phyloP scores from a whole-genome alignment of 2,113 vertebrate genomes.

The Helogale parvula region DNA sequence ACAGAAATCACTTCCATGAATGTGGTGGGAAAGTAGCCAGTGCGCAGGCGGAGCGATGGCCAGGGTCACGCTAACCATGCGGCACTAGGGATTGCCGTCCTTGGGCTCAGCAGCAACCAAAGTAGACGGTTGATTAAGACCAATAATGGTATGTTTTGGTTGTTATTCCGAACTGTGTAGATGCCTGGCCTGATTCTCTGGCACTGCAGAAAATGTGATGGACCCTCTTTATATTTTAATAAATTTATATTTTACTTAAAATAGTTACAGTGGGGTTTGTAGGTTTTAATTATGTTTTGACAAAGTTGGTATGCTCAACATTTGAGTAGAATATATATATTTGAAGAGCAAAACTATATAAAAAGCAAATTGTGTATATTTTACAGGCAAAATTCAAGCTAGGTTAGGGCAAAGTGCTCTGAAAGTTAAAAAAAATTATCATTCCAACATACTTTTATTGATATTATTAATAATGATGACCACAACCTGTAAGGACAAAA shows the following conservation, averaged over 20 bases:
- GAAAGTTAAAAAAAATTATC: neutral
- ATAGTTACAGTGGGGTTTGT: neutral
- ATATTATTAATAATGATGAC: neutral
- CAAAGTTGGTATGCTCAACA: neutral
- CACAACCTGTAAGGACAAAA: neutral
- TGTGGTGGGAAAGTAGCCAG: neutral
- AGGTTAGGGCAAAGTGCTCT: neutral
- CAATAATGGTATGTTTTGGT: too few species aligned
- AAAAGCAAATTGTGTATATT: neutral
- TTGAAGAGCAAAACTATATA: neutral
- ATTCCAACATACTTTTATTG: neutral
- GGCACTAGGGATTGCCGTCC: neutral
- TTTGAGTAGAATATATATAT: neutral
- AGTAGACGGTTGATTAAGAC: neutral
- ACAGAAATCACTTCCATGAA: neutral
- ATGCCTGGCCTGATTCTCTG: neutral
- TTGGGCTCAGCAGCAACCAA: neutral
- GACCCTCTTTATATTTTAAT: neutral
- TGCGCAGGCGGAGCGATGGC: accelerated
- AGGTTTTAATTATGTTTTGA: neutral
- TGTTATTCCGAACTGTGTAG: neutral
- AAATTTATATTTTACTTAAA: neutral
- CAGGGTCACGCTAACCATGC: neutral
- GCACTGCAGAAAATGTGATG: neutral
- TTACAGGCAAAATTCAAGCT: neutral